Evolutionary conservation across 1,140 invertebrate genomes (phyloP).

Genomic region (Cotesia glomerata): DNA sequence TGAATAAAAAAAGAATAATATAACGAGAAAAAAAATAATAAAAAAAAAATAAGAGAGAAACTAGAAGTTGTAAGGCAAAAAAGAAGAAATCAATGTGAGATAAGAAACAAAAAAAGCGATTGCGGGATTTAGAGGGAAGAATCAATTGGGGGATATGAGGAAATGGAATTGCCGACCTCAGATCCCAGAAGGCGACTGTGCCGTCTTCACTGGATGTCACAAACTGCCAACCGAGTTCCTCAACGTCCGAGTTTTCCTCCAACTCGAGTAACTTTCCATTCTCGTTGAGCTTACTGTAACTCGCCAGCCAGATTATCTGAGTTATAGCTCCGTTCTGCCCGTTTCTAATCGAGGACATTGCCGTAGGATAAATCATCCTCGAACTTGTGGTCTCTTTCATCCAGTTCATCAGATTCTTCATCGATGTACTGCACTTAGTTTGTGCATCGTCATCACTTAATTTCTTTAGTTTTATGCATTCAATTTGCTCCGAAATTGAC

Average conservation of each 20-base stretch:
- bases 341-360: slow-evolving; percentile 66
- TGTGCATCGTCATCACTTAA: slow-evolving; percentile 69
- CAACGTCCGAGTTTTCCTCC: slow-evolving; percentile 42
- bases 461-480: slow-evolving; percentile 68
- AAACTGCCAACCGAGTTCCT: slow-evolving; percentile 68
- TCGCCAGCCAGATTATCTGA: slow-evolving; percentile 71
- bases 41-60: not conserved
- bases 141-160: slow-evolving; percentile 20
- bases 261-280: slow-evolving; percentile 65
- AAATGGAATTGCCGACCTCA: slow-evolving; percentile 53
- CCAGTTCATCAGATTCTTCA: slow-evolving; percentile 72
- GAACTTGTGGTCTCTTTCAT: slow-evolving; percentile 68
- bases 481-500: slow-evolving; percentile 74
- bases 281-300: slow-evolving; percentile 66
- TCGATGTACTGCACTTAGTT: slow-evolving; percentile 67
- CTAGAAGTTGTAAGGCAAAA: not conserved
- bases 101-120: not conserved
- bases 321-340: slow-evolving; percentile 71
- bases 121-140: not conserved
- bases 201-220: slow-evolving; percentile 72
- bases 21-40: not conserved
- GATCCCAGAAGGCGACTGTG: slow-evolving; percentile 74
- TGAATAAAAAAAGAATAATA: slow-evolving; percentile 18
- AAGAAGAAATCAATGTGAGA: slow-evolving; percentile 6
- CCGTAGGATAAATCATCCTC: slow-evolving; percentile 66